Evolutionary conservation across 2,797 vertebrate species (phyloP).

Genomic region (Syndactyla subalaris): DNA sequence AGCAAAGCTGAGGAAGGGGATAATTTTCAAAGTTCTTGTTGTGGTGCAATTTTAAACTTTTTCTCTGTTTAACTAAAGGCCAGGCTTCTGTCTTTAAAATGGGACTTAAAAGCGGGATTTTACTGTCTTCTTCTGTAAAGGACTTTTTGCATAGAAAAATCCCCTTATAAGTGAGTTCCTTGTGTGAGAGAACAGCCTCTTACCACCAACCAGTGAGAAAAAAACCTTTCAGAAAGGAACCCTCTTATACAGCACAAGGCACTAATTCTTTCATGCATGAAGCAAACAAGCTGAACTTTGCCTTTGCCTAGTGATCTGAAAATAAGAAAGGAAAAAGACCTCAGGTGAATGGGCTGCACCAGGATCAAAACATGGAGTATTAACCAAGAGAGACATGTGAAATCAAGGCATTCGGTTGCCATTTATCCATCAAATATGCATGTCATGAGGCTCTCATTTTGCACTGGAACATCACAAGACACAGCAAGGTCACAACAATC

Average conservation of each 20-base stretch:
- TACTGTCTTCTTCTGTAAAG: not conserved
- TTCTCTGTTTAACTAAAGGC: not conserved
- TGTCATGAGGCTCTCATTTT: not conserved
- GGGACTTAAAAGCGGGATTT: not conserved
- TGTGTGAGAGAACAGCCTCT: not conserved
- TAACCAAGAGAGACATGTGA: not conserved
- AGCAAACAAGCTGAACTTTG: not conserved
- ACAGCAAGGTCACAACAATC: constrained; percentile 40
- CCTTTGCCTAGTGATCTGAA: not conserved
- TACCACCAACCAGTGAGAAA: not conserved
- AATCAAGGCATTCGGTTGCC: constrained; percentile 24
- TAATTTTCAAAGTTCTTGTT: not conserved
- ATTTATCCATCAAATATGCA: not conserved
- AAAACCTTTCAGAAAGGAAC: not conserved
- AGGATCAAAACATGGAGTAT: not conserved
- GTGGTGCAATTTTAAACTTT: not conserved
- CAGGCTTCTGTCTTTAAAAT: not conserved
- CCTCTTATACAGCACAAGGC: not conserved
- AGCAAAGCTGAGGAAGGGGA: not conserved
- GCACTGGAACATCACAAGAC: constrained; percentile 18
- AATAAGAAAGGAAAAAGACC: not conserved
- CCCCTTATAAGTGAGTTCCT: not conserved
- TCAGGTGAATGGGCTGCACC: not conserved
- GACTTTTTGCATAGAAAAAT: not conserved
- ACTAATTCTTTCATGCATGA: not conserved